Conservation (phyloP, 1,140 invertebrate genomes). For the Piezodorus guildinii region DNA sequence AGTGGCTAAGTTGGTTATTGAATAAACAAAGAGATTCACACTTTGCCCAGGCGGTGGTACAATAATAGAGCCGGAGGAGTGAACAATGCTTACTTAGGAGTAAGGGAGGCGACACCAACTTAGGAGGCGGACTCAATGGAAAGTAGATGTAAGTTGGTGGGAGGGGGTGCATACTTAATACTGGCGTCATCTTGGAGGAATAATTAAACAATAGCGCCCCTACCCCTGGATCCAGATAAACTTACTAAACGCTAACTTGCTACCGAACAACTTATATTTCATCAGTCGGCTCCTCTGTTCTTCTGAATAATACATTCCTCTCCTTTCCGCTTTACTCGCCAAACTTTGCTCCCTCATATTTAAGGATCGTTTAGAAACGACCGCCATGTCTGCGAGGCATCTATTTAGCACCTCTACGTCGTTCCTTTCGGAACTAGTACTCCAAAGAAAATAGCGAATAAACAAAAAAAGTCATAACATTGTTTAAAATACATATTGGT, state of each 20-base stretch:
- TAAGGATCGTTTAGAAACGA: too few relatives aligned
- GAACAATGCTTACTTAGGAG: constrained; percentile 17
- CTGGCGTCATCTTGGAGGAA: constrained; percentile 22
- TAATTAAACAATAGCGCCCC: constrained; percentile 22
- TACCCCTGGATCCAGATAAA: constrained; percentile 18
- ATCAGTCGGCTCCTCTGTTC: constrained; percentile 18
- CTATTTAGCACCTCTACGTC: too few relatives aligned
- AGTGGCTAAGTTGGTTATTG: constrained; percentile 13
- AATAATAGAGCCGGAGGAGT: constrained; percentile 10
- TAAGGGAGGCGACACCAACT: constrained; percentile 16
- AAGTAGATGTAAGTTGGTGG: constrained; percentile 20
- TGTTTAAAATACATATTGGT: too few relatives aligned
- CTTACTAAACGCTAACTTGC: constrained; percentile 23
- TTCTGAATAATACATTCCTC: constrained; percentile 20
- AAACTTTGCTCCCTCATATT: too few relatives aligned
- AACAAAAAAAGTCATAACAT: too few relatives aligned
- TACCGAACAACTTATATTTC: constrained; percentile 23
- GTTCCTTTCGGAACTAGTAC: too few relatives aligned
- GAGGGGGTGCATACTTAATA: constrained; percentile 23
- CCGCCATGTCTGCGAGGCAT: too few relatives aligned
- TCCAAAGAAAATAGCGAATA: too few relatives aligned
- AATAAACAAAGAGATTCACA: constrained; percentile 15
- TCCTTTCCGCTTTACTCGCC: constrained; percentile 14
- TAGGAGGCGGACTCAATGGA: constrained; percentile 19
- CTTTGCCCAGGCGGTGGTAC: not conserved